A percentile compares a stretch with the other conserved stretches of the same genome.
phyloP scores from a whole-genome alignment of 2,888 invertebrate genomes.

The Deroplatys truncata region DNA sequence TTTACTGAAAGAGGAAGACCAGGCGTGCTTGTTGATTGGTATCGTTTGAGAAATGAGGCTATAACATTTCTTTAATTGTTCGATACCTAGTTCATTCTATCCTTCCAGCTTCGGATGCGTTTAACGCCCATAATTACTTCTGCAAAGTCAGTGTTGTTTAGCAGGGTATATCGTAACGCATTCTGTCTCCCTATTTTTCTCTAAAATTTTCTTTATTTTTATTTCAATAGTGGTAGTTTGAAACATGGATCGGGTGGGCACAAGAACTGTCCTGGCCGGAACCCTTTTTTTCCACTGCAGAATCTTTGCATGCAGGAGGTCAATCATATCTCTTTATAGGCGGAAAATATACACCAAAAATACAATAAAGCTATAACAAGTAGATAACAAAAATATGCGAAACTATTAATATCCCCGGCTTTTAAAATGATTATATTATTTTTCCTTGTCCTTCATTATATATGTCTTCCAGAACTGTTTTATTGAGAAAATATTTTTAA shows the following conservation, averaged over 20 bases:
- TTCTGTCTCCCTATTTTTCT: neutral
- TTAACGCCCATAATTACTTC: slow-evolving; percentile 2
- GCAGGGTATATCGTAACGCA: neutral
- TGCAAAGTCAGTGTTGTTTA: neutral
- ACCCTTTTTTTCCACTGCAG: neutral
- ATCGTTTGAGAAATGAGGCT: slow-evolving; percentile 9
- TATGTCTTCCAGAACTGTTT: too few relatives aligned
- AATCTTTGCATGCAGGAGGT: neutral
- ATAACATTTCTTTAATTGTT: slow-evolving; percentile 14
- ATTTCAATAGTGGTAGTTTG: neutral
- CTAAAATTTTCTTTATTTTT: neutral
- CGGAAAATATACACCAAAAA: too few relatives aligned
- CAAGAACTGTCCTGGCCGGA: neutral
- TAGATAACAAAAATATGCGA: too few relatives aligned
- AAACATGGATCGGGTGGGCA: slow-evolving; percentile 2
- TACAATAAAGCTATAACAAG: too few relatives aligned
- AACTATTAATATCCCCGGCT: too few relatives aligned
- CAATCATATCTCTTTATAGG: neutral
- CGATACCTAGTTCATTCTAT: neutral
- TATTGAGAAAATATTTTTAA: too few relatives aligned
- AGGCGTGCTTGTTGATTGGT: slow-evolving; percentile 1
- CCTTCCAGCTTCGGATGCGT: neutral
- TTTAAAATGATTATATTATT: too few relatives aligned
- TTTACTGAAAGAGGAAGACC: neutral
- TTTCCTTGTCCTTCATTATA: too few relatives aligned